Evolutionary conservation across 2,113 vertebrate genomes (phyloP).

Genomic region (Thermophis baileyi): DNA sequence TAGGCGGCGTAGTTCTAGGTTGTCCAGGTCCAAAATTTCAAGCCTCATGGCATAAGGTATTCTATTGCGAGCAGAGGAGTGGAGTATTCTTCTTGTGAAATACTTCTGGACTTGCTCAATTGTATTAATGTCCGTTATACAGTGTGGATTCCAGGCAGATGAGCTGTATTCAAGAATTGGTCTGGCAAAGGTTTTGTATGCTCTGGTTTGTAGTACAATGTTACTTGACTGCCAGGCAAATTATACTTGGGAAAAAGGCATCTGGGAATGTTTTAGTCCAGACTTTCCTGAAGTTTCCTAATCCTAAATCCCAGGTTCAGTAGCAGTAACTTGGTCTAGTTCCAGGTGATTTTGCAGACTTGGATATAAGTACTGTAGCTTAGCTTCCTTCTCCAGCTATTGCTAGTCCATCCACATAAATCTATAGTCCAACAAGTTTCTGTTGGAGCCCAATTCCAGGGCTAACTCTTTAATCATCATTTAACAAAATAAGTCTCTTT

Average conservation of each 20-base stretch:
- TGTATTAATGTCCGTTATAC: no score
- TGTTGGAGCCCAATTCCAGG: background rate
- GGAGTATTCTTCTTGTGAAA: no score
- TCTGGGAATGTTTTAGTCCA: background rate
- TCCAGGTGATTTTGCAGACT: background rate
- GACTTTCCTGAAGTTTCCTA: background rate
- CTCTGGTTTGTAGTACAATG: no score
- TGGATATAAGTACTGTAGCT: background rate
- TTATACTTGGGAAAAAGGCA: background rate
- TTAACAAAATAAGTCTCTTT: background rate
- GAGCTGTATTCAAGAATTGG: no score
- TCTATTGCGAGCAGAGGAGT: no score
- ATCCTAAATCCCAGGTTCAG: background rate
- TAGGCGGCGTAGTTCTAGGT: no score
- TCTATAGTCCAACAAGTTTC: background rate
- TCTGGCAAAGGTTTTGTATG: no score
- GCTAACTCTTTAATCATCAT: background rate
- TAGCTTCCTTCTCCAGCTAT: background rate
- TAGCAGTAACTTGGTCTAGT: background rate
- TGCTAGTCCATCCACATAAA: background rate
- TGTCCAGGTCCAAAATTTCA: no score
- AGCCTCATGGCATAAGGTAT: no score
- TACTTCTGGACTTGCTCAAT: no score
- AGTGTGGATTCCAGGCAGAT: no score
- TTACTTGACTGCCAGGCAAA: background rate